These are phyloP conservation scores for Epsilonema sp. DNA, from an alignment of 2,888 invertebrate genomes.

Conservation along the genomic window DNA sequence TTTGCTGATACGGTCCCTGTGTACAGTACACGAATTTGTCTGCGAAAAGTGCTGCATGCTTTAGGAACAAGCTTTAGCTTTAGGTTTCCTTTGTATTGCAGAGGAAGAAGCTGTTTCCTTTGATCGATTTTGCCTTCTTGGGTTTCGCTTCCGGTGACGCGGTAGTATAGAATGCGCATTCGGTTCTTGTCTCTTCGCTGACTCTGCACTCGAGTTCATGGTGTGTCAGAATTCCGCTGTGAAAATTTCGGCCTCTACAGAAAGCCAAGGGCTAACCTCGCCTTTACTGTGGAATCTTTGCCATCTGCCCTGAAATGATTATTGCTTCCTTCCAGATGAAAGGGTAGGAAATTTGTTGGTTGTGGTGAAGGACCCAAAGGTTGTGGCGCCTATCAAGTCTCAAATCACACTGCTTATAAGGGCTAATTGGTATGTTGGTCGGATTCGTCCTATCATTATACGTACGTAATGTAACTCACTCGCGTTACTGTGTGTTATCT, in stretches of 20 bases:
- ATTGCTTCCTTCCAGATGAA: constrained; percentile 46
- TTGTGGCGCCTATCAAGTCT: constrained; percentile 50
- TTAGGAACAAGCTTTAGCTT: no score
- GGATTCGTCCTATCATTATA: no score
- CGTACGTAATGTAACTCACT: no score
- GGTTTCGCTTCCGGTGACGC: constrained; percentile 91
- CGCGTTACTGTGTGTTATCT: no score
- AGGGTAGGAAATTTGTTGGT: constrained; percentile 75
- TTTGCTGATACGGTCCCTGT: no score
- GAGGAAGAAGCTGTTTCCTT: constrained; percentile 55
- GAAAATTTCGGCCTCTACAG: constrained; percentile 98
- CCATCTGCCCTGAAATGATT: neutral
- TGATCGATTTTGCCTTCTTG: constrained; percentile 84
- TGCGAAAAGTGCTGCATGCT: no score
- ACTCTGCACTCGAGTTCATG: constrained; percentile 67
- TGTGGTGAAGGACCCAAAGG: constrained; percentile 45
- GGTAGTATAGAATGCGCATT: constrained; percentile 72
- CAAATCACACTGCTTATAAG: constrained; percentile 48
- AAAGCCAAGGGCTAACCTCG: constrained; percentile 30
- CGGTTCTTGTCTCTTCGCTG: constrained; percentile 70
- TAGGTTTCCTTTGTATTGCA: neutral
- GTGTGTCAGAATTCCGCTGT: constrained; percentile 94
- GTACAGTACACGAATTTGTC: no score
- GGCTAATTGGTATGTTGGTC: constrained; percentile 39
- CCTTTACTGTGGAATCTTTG: no score